Evolutionary conservation across 2,888 invertebrate species (phyloP), one percentile per base, ranked within the genome.

Genomic region (Mesorhabditis sp.): DNA sequence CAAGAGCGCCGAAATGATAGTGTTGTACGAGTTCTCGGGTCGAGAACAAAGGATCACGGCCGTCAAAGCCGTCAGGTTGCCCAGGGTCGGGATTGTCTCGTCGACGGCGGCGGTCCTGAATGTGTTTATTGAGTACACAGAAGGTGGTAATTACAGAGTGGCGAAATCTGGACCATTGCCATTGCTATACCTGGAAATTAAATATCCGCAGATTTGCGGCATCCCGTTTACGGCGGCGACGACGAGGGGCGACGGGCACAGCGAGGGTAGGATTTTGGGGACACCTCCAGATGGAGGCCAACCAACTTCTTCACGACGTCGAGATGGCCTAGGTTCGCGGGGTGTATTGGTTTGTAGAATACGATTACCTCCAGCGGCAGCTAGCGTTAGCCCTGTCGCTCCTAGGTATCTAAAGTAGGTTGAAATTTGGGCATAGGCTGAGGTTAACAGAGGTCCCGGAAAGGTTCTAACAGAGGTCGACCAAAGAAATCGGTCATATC

Each of bases 191-290:
- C 50, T 45, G 41, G 10, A 45, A 5, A 68, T 73, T 50, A 77
- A 68, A 65, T 73, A 78, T 6, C 70, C 74, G 62, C 75, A 78
- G 44, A 79, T 78, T 13, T 76, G 73, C 0, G 80, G 72, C 5
- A 72, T 74, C 41, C 75, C 76, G 61, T 74, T 69, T 64, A 73
- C 79, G 10, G 80, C 79, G 6, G 82, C 81, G 6, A 79, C 79
- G 64, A 82, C 80, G n/a, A 82, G 69, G 3, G 82, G 76, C 0
- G 82, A 78, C 0, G 82, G 81, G 4, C 80, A 77, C 6, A 80
- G 65, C 58, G 69, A 71, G 13, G 58, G 62, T 6, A 66, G 70
- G 44, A 43, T 4, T 42, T 28, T 4, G 44, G 64, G 5, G 69
- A 69, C n/a, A 69, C 62, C 10, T 71, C 72, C 10, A 76, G 67